phyloP scores from a whole-genome alignment of 2,797 vertebrate species.

The Trematomus bernacchii region DNA sequence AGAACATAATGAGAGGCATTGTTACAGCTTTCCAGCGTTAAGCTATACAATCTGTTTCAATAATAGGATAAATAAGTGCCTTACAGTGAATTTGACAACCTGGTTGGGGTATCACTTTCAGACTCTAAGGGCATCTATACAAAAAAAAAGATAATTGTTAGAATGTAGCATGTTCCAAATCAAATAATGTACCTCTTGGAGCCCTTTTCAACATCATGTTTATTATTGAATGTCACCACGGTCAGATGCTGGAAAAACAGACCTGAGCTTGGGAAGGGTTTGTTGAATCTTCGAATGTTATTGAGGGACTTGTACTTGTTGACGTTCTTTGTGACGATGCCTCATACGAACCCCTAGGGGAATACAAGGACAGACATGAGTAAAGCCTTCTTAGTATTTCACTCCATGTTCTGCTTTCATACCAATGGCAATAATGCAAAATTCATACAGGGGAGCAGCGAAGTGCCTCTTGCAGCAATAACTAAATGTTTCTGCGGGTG shows the following conservation, averaged over 20 bases:
- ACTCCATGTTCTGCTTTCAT: background rate
- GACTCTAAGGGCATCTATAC: constrained; percentile 25
- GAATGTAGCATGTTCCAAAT: background rate
- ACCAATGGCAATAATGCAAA: too few relatives aligned
- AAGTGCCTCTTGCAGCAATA: too few relatives aligned
- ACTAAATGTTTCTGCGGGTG: too few relatives aligned
- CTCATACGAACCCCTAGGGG: constrained; percentile 9
- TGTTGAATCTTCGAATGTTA: constrained; percentile 31
- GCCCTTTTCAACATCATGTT: background rate
- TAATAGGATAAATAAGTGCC: background rate
- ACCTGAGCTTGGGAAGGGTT: constrained; percentile 26
- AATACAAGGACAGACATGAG: background rate
- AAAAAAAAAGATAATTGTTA: constrained; percentile 1
- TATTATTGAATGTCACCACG: background rate
- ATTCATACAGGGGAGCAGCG: too few relatives aligned
- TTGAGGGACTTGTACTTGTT: background rate
- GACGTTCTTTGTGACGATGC: constrained; percentile 7
- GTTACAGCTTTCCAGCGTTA: background rate
- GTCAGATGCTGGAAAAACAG: background rate
- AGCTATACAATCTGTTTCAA: background rate
- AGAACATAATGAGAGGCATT: constrained; percentile 16
- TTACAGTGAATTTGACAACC: constrained; percentile 40
- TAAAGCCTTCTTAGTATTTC: background rate
- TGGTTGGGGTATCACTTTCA: constrained; percentile 13
- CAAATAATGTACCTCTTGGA: background rate